Evolutionary conservation across 2,888 invertebrate genomes (phyloP).

Genomic region (Silvanus unidentatus): DNA sequence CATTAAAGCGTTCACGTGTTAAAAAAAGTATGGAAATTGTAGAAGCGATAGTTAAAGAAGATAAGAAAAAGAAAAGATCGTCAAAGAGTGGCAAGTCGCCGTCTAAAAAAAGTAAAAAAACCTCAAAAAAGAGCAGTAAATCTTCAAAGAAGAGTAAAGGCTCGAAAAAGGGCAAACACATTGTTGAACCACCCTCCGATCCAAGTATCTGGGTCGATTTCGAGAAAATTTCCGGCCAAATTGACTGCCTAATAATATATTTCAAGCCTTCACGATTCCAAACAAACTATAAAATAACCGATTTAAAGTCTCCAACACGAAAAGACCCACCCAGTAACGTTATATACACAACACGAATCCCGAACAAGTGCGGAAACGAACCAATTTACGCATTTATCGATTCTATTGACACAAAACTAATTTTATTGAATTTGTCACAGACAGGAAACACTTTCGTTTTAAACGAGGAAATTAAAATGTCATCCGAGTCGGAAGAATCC

Average conservation of each 20-base stretch:
- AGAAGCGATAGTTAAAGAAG: constrained; percentile 5
- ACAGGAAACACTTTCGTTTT: constrained; percentile 22
- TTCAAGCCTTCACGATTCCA: constrained; percentile 35
- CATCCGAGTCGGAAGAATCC: neutral
- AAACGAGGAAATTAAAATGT: constrained; percentile 1
- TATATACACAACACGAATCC: constrained; percentile 7
- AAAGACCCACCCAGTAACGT: neutral
- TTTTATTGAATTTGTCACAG: constrained; percentile 34
- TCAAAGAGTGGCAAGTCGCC: neutral
- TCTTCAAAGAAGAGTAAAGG: constrained; percentile 8
- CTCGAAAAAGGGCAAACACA: constrained; percentile 17
- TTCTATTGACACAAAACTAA: constrained; percentile 31
- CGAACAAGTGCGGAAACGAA: constrained; percentile 30
- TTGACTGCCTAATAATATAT: constrained; percentile 31
- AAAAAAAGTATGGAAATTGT: constrained; percentile 11
- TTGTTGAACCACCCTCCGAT: constrained; percentile 19
- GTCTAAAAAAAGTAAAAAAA: constrained; percentile 7
- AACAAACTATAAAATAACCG: constrained; percentile 27
- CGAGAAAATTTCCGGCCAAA: constrained; percentile 24
- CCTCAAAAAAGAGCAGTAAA: constrained; percentile 6
- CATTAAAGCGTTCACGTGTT: constrained; percentile 18
- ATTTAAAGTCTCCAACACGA: constrained; percentile 16
- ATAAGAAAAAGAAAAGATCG: constrained; percentile 8
- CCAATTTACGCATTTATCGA: constrained; percentile 38
- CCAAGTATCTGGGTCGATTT: constrained; percentile 37